Evolutionary conservation across 2,888 invertebrate genomes (phyloP), one percentile per base, ranked within the genome.

Genomic region (Ormyrus rosae): DNA sequence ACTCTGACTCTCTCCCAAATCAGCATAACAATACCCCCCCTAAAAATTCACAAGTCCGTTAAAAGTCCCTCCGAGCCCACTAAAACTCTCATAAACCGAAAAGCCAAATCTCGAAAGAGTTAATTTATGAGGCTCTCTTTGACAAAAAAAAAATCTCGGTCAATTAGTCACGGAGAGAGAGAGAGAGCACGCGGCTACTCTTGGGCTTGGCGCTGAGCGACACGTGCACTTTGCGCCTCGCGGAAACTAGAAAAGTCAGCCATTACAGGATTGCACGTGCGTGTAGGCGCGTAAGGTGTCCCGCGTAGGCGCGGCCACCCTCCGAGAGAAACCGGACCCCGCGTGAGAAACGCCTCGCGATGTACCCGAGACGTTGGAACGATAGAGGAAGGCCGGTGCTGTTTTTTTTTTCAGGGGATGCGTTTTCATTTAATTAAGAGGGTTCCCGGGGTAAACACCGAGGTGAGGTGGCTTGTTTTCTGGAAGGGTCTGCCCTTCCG

Each of bases 251-350:
- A 65, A 48, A 13, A 34, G 34, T 4, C 10, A 3, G 56, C 46
- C n/a, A 48, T 73, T 64, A 63, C 5, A 45, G 9, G 55, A 45
- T 46, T 65, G n/a, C 76, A 61, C 61, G 53, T 56, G 69, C 58
- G 70, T 64, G 63, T 70, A 55, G 68, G 7, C 34, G 67, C 55
- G 56, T 13, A 56, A 69, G 69, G 71, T 61, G 71, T 60, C 75
- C 34, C 51, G 63, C 53, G 68, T 13, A 58, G 75, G 75, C 58
- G 68, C 68, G 71, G 78, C 71, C 78, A 73, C 73, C 71, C 78
- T 71, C 71, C 46, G 19, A 13, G 64, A 67, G 78, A 72, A 78
- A 78, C 71, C 71, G 71, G 78, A 78, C 67, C 72, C 64, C 55
- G 56, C 56, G 64, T 55, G 63, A 11, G 51, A 45, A 55, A 13